phyloP scores from a whole-genome alignment of 2,113 vertebrate species.

The Phrynocephalus versicolor region DNA sequence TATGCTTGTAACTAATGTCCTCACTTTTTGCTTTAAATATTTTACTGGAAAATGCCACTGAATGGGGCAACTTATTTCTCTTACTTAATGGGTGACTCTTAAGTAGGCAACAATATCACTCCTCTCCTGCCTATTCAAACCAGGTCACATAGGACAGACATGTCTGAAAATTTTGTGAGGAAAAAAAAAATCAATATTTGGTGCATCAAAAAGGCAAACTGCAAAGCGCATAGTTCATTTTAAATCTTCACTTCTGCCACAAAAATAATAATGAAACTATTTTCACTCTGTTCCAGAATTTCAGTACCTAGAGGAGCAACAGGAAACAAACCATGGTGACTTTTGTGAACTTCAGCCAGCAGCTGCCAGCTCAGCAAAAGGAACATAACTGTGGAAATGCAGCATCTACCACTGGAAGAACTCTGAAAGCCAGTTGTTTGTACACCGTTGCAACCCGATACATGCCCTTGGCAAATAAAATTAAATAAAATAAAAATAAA shows the following conservation, averaged over 20 bases:
- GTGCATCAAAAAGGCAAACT: background rate
- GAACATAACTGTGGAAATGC: constrained; percentile 33
- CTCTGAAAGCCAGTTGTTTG: constrained; percentile 29
- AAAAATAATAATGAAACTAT: no score
- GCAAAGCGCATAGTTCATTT: constrained; percentile 45
- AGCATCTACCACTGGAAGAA: constrained; percentile 13
- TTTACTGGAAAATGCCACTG: background rate
- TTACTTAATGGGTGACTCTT: background rate
- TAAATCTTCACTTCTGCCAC: background rate
- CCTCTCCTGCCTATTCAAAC: no score
- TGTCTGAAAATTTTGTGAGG: background rate
- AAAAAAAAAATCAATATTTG: no score
- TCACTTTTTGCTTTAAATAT: background rate
- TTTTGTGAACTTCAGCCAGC: constrained; percentile 58
- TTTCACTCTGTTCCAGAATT: constrained; percentile 34
- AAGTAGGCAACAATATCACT: background rate
- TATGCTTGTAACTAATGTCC: background rate
- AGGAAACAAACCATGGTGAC: constrained; percentile 64
- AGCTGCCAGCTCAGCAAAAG: constrained; percentile 66
- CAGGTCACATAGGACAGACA: background rate
- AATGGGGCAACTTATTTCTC: no score
- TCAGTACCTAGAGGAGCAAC: constrained; percentile 65
- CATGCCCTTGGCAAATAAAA: no score
- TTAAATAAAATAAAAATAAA: no score
- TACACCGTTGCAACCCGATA: constrained; percentile 21